These are phyloP conservation scores for Phoxinus phoxinus DNA, from an alignment of 2,113 vertebrate genomes.

Conservation along the genomic window DNA sequence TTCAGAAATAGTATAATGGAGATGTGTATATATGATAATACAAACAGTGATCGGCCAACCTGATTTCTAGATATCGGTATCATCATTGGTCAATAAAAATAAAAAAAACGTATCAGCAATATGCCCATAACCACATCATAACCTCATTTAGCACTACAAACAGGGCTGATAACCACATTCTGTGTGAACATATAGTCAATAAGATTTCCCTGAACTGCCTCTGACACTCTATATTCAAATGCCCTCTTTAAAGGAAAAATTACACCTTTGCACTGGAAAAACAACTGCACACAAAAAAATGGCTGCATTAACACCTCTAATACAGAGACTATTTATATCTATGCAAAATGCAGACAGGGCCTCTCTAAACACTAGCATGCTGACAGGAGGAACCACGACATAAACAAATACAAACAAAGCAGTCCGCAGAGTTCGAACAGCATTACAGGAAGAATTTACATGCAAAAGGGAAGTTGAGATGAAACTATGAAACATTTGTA, in stretches of 20 bases:
- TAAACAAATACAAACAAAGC: conserved; percentile 25
- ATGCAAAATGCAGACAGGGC: conserved; percentile 9
- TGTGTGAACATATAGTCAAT: not conserved
- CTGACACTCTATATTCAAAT: conserved; percentile 1
- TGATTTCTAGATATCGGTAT: not conserved
- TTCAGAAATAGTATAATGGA: no score
- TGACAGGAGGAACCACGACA: not conserved
- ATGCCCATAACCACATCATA: not conserved
- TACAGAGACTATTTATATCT: not conserved
- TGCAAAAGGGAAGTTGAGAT: conserved; percentile 24
- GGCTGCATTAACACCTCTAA: conserved; percentile 8
- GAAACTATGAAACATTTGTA: not conserved
- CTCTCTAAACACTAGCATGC: not conserved
- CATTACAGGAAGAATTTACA: not conserved
- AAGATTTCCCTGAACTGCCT: not conserved
- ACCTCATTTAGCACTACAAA: not conserved
- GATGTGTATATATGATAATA: no score
- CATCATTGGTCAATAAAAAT: not conserved
- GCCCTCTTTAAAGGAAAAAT: not conserved
- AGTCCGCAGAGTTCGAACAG: not conserved
- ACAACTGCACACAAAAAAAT: not conserved
- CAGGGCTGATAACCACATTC: not conserved
- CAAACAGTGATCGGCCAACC: not conserved
- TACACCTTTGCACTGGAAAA: not conserved
- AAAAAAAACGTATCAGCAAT: not conserved